phyloP scores from a whole-genome alignment of 2,113 vertebrate species.

The Gallinago paraguaiae region DNA sequence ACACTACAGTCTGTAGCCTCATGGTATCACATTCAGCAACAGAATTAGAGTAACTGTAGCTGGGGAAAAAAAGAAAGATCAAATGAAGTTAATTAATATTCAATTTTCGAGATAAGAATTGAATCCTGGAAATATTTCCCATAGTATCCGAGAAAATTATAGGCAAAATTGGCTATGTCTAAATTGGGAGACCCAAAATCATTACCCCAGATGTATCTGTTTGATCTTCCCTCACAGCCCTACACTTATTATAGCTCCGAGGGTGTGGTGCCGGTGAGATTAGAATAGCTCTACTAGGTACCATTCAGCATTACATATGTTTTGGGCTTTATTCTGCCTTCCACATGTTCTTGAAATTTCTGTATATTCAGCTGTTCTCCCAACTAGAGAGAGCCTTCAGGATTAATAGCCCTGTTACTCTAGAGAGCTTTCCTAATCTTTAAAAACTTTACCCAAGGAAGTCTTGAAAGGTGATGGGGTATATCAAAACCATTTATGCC shows the following conservation, averaged over 20 bases:
- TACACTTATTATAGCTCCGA: neutral
- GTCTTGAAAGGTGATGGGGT: neutral
- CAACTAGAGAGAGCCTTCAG: neutral
- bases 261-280: neutral
- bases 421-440: neutral
- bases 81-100: neutral
- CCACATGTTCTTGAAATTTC: neutral
- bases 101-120: neutral
- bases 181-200: neutral
- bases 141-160: neutral
- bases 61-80: fast-evolving
- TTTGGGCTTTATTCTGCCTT: neutral
- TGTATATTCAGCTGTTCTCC: neutral
- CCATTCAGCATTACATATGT: neutral
- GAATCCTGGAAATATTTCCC: neutral
- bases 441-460: neutral
- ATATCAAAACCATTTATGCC: neutral
- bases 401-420: neutral
- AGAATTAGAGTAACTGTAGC: neutral
- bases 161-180: neutral
- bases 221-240: neutral
- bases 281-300: neutral
- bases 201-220: neutral
- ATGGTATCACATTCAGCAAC: neutral
- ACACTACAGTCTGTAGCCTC: neutral